Conservation (phyloP, 2,797 vertebrate genomes). For the Gadopsis bispinosus region DNA sequence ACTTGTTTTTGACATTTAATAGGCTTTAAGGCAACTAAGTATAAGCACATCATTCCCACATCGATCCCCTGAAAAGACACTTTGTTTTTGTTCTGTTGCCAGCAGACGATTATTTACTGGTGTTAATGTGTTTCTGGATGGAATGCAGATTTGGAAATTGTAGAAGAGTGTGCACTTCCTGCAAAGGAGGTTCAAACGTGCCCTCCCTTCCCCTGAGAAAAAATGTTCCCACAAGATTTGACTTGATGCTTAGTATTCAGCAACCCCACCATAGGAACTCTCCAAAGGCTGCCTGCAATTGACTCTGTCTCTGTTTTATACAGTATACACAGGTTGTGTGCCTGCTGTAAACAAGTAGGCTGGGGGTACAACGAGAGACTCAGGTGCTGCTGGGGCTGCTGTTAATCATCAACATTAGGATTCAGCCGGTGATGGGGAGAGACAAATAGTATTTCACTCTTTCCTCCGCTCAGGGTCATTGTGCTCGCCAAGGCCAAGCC, state of each 20-base stretch:
- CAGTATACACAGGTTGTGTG: conserved; percentile 28
- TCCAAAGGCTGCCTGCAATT: conserved; percentile 11
- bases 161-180: conserved; percentile 14
- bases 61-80: not conserved
- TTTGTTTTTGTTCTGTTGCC: not conserved
- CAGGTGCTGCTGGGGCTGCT: conserved; percentile 32
- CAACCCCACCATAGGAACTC: conserved; percentile 10
- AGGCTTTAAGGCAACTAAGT: not conserved
- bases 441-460: conserved; percentile 30
- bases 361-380: conserved; percentile 25
- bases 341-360: not conserved
- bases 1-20: not conserved
- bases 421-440: conserved; percentile 16
- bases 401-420: conserved; percentile 34
- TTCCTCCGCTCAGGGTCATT: conserved; percentile 42
- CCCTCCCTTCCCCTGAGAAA: conserved; percentile 46
- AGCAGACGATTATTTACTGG: conserved; percentile 25
- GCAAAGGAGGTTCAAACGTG: conserved; percentile 19
- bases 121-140: not conserved
- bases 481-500: conserved; percentile 30
- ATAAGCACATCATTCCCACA: not conserved
- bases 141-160: conserved; percentile 10
- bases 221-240: conserved; percentile 62
- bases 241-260: conserved; percentile 34
- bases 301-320: conserved; percentile 29